phyloP scores from a whole-genome alignment of 2,797 vertebrate species.

The Onychomys torridus region DNA sequence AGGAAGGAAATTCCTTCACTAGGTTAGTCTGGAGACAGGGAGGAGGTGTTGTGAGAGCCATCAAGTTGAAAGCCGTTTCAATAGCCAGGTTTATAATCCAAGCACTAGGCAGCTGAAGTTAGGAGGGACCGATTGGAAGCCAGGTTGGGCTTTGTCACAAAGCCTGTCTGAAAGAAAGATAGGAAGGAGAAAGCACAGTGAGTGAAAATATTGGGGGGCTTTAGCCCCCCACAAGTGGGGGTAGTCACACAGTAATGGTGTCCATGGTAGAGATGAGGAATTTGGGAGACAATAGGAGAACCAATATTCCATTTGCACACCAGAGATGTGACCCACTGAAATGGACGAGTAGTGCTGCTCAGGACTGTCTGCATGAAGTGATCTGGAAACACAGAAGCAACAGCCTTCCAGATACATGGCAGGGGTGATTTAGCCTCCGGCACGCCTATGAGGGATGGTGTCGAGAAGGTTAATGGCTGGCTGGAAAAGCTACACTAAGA shows the following conservation, averaged over 20 bases:
- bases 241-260: not conserved
- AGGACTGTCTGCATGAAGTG: too few species aligned
- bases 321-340: not conserved
- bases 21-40: not conserved
- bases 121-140: not conserved
- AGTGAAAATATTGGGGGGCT: not conserved
- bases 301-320: not conserved
- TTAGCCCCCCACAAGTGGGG: too few species aligned
- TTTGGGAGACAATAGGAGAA: not conserved
- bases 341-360: not conserved
- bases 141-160: not conserved
- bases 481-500: not conserved
- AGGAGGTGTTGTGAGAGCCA: not conserved
- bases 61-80: not conserved
- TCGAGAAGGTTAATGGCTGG: too few species aligned
- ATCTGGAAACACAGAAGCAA: not conserved
- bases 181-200: not conserved
- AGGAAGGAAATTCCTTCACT: not conserved
- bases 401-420: rapidly evolving
- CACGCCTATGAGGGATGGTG: not conserved
- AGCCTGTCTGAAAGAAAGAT: not conserved
- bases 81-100: not conserved
- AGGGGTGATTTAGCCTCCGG: too few species aligned
- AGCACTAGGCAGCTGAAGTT: not conserved
- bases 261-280: not conserved